Percentiles rank a stretch among this genome's conserved stretches.
Evolutionary conservation across 1,140 invertebrate species (phyloP).

Genomic region (Apis florea): DNA sequence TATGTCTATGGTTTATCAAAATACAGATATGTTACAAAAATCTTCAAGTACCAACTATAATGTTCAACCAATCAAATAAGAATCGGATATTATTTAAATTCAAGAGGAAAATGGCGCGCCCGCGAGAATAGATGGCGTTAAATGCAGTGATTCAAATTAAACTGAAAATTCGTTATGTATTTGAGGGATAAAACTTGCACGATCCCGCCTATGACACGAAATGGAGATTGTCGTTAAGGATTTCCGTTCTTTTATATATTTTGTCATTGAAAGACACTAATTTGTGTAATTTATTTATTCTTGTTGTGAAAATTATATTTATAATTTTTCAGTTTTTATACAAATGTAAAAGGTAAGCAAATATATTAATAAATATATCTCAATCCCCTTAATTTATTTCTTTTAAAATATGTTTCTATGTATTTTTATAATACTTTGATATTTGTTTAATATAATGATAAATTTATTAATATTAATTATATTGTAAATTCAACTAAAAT

Average conservation of each 20-base stretch:
- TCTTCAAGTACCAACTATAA: background rate
- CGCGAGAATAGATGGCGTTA: conserved; percentile 40
- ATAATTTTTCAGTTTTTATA: background rate
- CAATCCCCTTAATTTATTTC: background rate
- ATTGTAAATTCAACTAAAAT: background rate
- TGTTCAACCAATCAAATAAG: background rate
- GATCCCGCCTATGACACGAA: conserved; percentile 4
- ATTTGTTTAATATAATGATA: background rate
- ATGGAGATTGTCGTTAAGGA: conserved; percentile 23
- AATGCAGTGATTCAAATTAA: conserved; percentile 44
- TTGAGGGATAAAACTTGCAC: background rate
- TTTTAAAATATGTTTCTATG: background rate
- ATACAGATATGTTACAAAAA: too few species aligned
- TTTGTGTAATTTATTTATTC: conserved; percentile 1
- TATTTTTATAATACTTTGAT: background rate
- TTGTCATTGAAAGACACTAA: background rate
- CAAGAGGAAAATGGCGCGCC: conserved; percentile 10
- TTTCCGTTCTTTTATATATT: background rate
- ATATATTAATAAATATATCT: background rate
- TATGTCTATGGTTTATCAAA: too few species aligned
- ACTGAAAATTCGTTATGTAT: conserved; percentile 56
- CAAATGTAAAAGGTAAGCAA: conserved; percentile 1
- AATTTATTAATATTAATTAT: background rate
- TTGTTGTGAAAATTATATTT: background rate
- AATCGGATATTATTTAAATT: background rate